Conservation (phyloP, 2,888 invertebrate species). For the Petrophora chlorosata region DNA sequence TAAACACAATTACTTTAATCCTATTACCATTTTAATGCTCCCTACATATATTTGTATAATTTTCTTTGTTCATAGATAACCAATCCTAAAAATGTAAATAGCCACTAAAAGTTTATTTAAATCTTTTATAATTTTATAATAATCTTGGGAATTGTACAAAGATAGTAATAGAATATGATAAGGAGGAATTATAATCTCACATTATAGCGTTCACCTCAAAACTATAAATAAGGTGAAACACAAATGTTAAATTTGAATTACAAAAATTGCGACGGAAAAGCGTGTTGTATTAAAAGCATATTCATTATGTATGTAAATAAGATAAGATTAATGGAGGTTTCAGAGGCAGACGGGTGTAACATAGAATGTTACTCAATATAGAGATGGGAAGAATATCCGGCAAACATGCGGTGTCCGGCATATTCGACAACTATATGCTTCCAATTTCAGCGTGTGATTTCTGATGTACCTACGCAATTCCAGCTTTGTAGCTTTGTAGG, state of each 20-base stretch:
- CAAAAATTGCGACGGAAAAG: constrained; percentile 37
- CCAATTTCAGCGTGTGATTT: too few relatives aligned
- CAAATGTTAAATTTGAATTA: constrained; percentile 37
- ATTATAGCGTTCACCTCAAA: constrained; percentile 23
- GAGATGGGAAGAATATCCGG: constrained; percentile 4
- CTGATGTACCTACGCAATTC: too few relatives aligned
- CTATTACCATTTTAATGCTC: neutral
- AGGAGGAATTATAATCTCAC: constrained; percentile 32
- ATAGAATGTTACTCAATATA: constrained; percentile 36
- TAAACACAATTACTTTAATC: neutral
- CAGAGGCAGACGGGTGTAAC: constrained; percentile 36
- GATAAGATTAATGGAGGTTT: constrained; percentile 50
- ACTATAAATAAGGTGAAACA: constrained; percentile 37
- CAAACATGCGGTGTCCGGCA: neutral
- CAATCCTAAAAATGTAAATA: constrained; percentile 8
- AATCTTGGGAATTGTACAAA: constrained; percentile 43
- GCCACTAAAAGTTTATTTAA: constrained; percentile 1
- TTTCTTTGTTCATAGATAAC: constrained; percentile 14
- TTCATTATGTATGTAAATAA: constrained; percentile 50
- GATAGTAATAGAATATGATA: constrained; percentile 25
- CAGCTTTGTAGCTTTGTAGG: too few relatives aligned
- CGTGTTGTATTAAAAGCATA: constrained; percentile 46
- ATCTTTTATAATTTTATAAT: constrained; percentile 12
- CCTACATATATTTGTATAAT: constrained; percentile 18
- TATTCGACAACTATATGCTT: neutral